A percentile compares a stretch with the other conserved stretches of the same genome.
phyloP scores from a whole-genome alignment of 2,888 invertebrate species.

The Dicyrtoma fusca region DNA sequence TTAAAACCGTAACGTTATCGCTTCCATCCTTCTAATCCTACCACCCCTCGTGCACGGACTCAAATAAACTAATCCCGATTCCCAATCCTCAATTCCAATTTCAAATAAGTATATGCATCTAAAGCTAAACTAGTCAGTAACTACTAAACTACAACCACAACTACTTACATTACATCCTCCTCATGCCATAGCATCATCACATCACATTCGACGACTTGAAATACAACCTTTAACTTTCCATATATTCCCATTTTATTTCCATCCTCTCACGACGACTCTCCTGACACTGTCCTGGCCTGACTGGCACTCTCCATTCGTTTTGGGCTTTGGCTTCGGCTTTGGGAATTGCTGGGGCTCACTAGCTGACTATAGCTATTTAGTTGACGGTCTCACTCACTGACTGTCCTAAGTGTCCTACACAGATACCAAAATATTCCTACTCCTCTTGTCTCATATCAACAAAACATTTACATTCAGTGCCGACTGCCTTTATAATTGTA shows the following conservation, averaged over 20 bases:
- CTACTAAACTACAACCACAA: not conserved
- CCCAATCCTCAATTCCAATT: conserved; percentile 11
- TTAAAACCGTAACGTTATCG: conserved; percentile 41
- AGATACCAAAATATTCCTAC: no score
- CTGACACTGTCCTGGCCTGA: no score
- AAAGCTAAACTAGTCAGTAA: not conserved
- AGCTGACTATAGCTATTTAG: no score
- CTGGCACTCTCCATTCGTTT: no score
- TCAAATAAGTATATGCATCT: not conserved
- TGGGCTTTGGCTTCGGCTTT: no score
- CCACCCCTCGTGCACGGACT: conserved; percentile 36
- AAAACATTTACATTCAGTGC: no score
- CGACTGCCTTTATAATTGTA: no score
- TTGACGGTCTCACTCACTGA: no score
- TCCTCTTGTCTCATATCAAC: no score
- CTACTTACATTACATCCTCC: not conserved
- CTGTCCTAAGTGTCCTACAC: no score
- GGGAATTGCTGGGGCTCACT: no score
- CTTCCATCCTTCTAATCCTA: conserved; percentile 25
- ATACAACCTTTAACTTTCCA: conserved; percentile 32
- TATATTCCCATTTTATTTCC: conserved; percentile 8
- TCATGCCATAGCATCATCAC: not conserved
- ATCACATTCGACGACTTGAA: conserved; percentile 4
- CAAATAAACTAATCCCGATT: conserved; percentile 34
- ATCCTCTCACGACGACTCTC: no score